These are phyloP conservation scores for Ferdinandea cuprea DNA, from an alignment of 2,888 invertebrate genomes.

Conservation along the genomic window DNA sequence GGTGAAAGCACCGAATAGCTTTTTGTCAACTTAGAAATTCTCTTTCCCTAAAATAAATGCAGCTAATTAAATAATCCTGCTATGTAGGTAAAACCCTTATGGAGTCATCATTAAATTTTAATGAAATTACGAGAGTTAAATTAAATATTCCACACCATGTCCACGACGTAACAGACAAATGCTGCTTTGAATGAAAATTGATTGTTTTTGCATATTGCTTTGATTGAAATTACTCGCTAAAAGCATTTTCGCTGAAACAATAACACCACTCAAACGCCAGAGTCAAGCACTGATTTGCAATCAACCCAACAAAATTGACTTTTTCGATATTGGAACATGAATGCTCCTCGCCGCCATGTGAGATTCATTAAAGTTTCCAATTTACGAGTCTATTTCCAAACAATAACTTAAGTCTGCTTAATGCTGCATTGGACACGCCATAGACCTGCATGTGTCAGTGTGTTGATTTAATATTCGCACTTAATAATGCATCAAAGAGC, in stretches of 20 bases:
- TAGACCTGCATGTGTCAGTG: slow-evolving; percentile 6
- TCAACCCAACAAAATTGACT: slow-evolving; percentile 20
- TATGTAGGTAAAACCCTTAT: not conserved
- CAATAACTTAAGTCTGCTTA: not conserved
- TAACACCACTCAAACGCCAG: not conserved
- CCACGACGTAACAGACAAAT: not conserved
- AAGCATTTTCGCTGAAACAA: not conserved
- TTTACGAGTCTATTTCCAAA: slow-evolving; percentile 5
- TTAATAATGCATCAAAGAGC: slow-evolving; percentile 60
- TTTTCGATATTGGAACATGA: not conserved
- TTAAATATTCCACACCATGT: not conserved
- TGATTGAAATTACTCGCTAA: not conserved
- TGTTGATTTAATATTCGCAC: slow-evolving; percentile 56
- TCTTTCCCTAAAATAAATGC: no score
- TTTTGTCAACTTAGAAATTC: no score
- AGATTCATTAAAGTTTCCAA: slow-evolving; percentile 15
- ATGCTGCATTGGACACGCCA: not conserved
- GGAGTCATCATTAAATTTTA: not conserved
- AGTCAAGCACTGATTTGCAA: not conserved
- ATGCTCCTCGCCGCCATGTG: not conserved
- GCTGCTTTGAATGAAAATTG: not conserved
- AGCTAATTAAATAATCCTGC: no score
- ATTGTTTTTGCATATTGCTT: not conserved
- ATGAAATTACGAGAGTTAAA: not conserved
- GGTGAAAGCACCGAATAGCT: no score